Base-by-base conservation (phyloP, 2,888 invertebrate genomes). In the Tetranychus truncatus region DNA sequence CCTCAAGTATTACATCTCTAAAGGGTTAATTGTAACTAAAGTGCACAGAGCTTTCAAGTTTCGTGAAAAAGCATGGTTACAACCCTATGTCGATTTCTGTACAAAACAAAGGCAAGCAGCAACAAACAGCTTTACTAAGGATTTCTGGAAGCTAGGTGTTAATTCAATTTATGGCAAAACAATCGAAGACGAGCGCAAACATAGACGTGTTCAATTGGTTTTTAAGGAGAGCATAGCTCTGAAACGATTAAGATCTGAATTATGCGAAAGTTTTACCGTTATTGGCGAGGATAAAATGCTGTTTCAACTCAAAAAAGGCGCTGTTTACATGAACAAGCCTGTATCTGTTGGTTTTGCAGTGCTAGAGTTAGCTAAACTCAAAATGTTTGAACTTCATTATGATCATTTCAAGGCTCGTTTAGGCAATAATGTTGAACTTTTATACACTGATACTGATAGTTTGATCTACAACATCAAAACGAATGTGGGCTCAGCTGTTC, bases 131-230 rank as follows among this genome's bases (percentile, higher is more conserved):
- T 82, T 82, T 80, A 79, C 81, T 75, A 81, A 82, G 79, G 80
- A 80, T 76, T 81, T 84, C 74, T 83, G 82, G 74, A 81, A 82
- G 76, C 76, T 82, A 8, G 79, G 80, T 79, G 81, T 81, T 77
- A 81, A 82, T 76, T 73, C 79, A 18, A 79, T 81, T 11, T 83
- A 81, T 78, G 81, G 81, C 7, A 81, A 82, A 78, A 80, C 79
- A 21, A 80, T 82, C 78, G 80, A 81, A 77, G 81, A 81, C 77
- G 76, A 80, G 34, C 76, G 81, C 75, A 80, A 80, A 34, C 76
- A 80, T 77, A 77, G 79, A 20, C 79, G 81, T 76, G 77, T 81
- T 4, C 75, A 77, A 67, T 55, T 81, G n/a, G 76, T 75, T 20
- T 73, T 34, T 15, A 46, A 75, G 45, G 66, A 66, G 15, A 69